Conservation (phyloP, 2,888 invertebrate genomes). For the Listrodromus nycthemerus region DNA sequence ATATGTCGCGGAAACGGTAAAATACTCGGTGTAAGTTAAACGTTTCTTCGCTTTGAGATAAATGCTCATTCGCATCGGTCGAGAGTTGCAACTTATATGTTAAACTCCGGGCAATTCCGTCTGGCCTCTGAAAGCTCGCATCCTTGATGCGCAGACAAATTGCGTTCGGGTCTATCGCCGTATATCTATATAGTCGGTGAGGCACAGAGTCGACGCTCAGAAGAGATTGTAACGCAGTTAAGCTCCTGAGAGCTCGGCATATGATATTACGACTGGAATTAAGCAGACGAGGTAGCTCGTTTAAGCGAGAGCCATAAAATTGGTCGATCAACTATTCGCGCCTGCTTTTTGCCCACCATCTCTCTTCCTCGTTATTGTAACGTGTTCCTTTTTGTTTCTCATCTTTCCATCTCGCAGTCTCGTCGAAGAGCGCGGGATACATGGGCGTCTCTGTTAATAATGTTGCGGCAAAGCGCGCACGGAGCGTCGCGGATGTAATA, state of each 20-base stretch:
- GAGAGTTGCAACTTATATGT: not conserved
- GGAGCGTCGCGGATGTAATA: conserved; percentile 36
- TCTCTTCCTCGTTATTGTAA: conserved; percentile 28
- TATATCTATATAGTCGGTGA: not conserved
- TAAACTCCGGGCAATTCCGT: conserved; percentile 1
- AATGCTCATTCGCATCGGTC: not conserved
- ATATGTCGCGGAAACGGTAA: conserved; percentile 19
- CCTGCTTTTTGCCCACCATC: conserved; percentile 15
- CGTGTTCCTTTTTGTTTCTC: conserved; percentile 5
- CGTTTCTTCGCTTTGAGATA: not conserved
- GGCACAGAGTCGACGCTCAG: not conserved
- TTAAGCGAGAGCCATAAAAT: conserved; percentile 51
- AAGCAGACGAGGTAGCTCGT: conserved; percentile 35
- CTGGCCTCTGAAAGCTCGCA: conserved; percentile 19
- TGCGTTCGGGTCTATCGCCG: not conserved
- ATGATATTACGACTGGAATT: conserved; percentile 32
- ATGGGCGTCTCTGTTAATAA: conserved; percentile 36
- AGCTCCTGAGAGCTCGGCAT: conserved; percentile 6
- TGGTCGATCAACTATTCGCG: conserved; percentile 53
- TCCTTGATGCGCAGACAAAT: conserved; percentile 20
- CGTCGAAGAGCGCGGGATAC: not conserved
- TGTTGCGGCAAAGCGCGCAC: conserved; percentile 20
- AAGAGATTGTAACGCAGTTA: conserved; percentile 9
- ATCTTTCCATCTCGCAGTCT: not conserved
- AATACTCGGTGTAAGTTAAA: not conserved